Evolutionary conservation across 1,140 invertebrate species (phyloP).

Genomic region (Drosophila yakuba): DNA sequence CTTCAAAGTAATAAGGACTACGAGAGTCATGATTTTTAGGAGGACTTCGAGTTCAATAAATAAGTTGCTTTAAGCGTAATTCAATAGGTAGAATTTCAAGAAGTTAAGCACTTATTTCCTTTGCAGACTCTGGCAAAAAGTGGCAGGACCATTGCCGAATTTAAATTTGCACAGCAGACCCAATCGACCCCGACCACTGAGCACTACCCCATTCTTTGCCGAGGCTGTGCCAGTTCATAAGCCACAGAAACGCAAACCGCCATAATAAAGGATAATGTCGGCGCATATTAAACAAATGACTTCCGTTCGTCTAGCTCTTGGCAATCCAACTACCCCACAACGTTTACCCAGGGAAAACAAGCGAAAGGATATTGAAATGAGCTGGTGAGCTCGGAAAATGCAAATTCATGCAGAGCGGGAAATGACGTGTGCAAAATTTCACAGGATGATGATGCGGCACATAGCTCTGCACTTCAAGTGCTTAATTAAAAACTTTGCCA

Average conservation of each 20-base stretch:
- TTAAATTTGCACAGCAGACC: constrained; percentile 40
- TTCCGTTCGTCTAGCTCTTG: constrained; percentile 71
- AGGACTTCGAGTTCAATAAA: background rate
- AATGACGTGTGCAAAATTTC: constrained; percentile 82
- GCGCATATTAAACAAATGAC: constrained; percentile 83
- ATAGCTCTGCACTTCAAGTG: constrained; percentile 42
- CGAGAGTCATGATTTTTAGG: background rate
- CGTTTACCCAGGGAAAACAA: constrained; percentile 77
- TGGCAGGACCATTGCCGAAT: constrained; percentile 58
- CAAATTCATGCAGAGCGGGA: constrained; percentile 79
- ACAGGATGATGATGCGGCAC: constrained; percentile 66
- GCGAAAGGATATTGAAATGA: constrained; percentile 83
- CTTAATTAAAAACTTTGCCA: constrained; percentile 73
- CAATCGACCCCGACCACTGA: constrained; percentile 25
- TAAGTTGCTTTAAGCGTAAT: background rate
- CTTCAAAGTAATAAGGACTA: background rate
- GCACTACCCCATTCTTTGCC: constrained; percentile 4
- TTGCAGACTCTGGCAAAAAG: constrained; percentile 33
- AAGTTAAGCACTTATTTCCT: constrained; percentile 70
- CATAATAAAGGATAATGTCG: constrained; percentile 83
- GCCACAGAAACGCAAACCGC: constrained; percentile 81
- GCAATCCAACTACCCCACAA: constrained; percentile 31
- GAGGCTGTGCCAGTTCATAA: constrained; percentile 74
- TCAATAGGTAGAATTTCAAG: constrained; percentile 2
- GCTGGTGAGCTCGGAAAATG: constrained; percentile 62